phyloP scores from a whole-genome alignment of 2,797 vertebrate genomes.

The Danio tinwini region DNA sequence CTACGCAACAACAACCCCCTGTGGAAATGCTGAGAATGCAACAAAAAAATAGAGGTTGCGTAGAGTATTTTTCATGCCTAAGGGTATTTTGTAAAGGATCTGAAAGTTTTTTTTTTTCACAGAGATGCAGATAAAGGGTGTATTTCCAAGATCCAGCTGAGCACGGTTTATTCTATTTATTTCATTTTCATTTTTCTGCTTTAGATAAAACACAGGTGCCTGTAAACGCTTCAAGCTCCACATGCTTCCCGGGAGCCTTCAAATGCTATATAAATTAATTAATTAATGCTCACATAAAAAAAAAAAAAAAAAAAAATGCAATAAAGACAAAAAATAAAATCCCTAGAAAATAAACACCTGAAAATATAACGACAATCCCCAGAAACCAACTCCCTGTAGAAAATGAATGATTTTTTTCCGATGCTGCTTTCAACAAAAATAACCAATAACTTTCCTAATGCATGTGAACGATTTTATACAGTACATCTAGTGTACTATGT shows the following conservation, averaged over 20 bases:
- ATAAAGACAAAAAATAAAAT: slow-evolving; percentile 7
- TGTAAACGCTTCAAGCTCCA: slow-evolving; percentile 70
- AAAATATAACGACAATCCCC: slow-evolving; percentile 73
- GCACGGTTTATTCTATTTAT: slow-evolving; percentile 59
- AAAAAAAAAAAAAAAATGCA: neutral
- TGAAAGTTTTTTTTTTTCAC: neutral
- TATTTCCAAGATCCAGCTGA: slow-evolving; percentile 67
- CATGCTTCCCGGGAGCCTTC: slow-evolving; percentile 71
- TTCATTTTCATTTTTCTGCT: slow-evolving; percentile 29
- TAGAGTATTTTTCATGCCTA: slow-evolving; percentile 1
- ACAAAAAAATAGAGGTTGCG: neutral
- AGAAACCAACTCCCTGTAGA: slow-evolving; percentile 69
- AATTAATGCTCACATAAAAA: slow-evolving; percentile 11
- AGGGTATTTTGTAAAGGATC: neutral
- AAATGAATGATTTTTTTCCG: slow-evolving; percentile 68
- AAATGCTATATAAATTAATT: slow-evolving; percentile 46
- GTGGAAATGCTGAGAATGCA: slow-evolving; percentile 5
- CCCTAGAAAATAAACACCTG: slow-evolving; percentile 22
- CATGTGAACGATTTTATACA: slow-evolving; percentile 55
- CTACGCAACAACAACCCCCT: neutral
- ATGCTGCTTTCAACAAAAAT: slow-evolving; percentile 79
- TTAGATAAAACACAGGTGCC: slow-evolving; percentile 82
- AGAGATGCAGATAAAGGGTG: slow-evolving; percentile 26
- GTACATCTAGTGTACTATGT: slow-evolving; percentile 42
- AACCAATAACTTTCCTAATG: slow-evolving; percentile 75